Base-by-base conservation (phyloP, 2,797 vertebrate genomes). In the Typhlichthys eigenmanni region DNA sequence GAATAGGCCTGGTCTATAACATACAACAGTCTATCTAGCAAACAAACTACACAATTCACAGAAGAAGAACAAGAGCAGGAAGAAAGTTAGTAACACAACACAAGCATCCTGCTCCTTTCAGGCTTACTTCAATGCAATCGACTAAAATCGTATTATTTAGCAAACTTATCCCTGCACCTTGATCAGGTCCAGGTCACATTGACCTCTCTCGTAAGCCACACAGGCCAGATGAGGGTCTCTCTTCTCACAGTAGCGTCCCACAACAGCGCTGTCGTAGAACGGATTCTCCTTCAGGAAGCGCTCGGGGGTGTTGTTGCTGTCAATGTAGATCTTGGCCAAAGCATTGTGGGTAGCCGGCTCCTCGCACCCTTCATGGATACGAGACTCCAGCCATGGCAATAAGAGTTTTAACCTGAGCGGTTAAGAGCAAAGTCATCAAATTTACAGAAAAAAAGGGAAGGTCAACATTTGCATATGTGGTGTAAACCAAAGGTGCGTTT, bases 331-430 rank as follows among this genome's bases (percentile, higher is more conserved):
- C 85, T 97, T 97, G 52, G 96, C 95, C 70, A 97, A 80, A 3
- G 95, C 95, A 49, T 96, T 98, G 66, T 97, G 96, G 24, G 94
- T 96, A 0, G 96, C 94, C 3, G 96, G 95, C 82, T 98, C 95
- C 79, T 96, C 94, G 57, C 94, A 97, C 19, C 95, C 95, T 67
- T 97, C 95, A 0, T 96, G 95, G 81, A 95, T 95, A 62, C 94
- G 92, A n/a, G 94, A 94, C 81, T 97, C 96, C 60, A 97, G 89
- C 95, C 96, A 98, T 0, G 95, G 93, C 70, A 96, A 85, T 6
- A 97, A 86, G 58, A 97, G 78, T 66, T 96, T 97, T 58, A 97
- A 92, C 86, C 96, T 98, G 82, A 47, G 52, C 55, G 9, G 24
- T 24, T 24, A 11, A 6, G 4, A 3, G 13, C 2, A 0, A 6